Evolutionary conservation across 2,113 vertebrate species (phyloP), one percentile per base, ranked within the genome.

Genomic region (Chauna torquata): DNA sequence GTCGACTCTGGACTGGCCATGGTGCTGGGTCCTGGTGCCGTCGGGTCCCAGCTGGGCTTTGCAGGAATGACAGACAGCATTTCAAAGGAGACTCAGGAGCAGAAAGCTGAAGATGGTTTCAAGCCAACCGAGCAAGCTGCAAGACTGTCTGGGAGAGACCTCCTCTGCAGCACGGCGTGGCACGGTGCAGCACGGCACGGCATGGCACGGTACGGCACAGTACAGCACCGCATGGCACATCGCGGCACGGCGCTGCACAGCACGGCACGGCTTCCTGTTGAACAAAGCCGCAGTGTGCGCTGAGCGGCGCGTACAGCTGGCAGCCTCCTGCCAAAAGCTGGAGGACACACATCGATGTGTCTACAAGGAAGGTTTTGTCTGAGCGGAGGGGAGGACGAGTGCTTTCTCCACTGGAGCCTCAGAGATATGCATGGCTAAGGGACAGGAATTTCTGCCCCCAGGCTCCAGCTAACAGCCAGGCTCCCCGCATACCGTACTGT

Each of bases 61-160:
- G 30, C 22, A n/a, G 70, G 16, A 88, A 44, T 19, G 25, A 49
- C 0, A 0, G 6, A n/a, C 2, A 4, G 74, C 20, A 27, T 79
- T 78, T 52, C 47, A 32, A 8, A 40, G 15, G 14, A 82, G 12
- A 32, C 19, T 83, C 20, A 6, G 49, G 45, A 81, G 50, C 70
- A 75, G 44, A 92, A 70, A 78, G 42, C 34, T 58, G 18, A 3
- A 0, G 3, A 32, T 0, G 1, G 55, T 68, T 87, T 90, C 50
- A 75, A 64, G 81, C 8, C 5, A 32, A 22, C 45, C 6, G 3
- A 66, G 42, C 36, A 59, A 78, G n/a, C 18, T 62, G 36, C 7
- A 24, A 49, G 55, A 75, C 55, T 36, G 38, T 23, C 42, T 59
- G 17, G 38, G 50, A 8, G 72, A 79, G 78, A 78, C 22, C 42